Evolutionary conservation across 2,888 invertebrate species (phyloP).

Genomic region (Lochmaea capreae): DNA sequence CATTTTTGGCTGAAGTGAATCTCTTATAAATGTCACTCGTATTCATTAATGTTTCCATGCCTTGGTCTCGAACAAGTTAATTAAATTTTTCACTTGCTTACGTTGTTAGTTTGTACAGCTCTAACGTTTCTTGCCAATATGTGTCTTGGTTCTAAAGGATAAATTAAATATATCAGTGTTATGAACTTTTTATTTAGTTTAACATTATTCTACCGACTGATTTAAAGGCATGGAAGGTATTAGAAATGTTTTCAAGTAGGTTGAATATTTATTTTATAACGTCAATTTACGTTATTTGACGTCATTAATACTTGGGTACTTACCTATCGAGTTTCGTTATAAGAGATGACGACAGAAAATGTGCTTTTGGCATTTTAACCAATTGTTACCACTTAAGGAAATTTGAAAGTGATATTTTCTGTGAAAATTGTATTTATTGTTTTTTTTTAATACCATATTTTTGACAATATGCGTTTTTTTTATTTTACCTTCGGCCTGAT

Average conservation of each 20-base stretch:
- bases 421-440: constrained; percentile 44
- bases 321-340: constrained; percentile 17
- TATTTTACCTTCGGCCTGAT: not conserved
- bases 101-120: too few relatives aligned
- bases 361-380: constrained; percentile 38
- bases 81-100: too few relatives aligned
- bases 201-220: not conserved
- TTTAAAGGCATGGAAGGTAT: not conserved
- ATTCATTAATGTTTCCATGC: too few relatives aligned
- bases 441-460: constrained; percentile 19
- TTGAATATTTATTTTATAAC: not conserved
- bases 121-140: too few relatives aligned
- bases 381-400: constrained; percentile 34
- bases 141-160: too few relatives aligned
- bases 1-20: too few relatives aligned
- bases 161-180: too few relatives aligned
- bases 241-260: not conserved
- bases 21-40: too few relatives aligned
- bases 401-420: constrained; percentile 47
- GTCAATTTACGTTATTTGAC: constrained; percentile 27
- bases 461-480: not conserved
- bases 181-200: too few relatives aligned
- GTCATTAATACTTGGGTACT: not conserved
- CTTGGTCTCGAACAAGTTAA: too few relatives aligned
- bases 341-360: constrained; percentile 36